These are phyloP conservation scores for Herpailurus yagouaroundi DNA, from an alignment of 2,113 vertebrate genomes.

Conservation along the genomic window DNA sequence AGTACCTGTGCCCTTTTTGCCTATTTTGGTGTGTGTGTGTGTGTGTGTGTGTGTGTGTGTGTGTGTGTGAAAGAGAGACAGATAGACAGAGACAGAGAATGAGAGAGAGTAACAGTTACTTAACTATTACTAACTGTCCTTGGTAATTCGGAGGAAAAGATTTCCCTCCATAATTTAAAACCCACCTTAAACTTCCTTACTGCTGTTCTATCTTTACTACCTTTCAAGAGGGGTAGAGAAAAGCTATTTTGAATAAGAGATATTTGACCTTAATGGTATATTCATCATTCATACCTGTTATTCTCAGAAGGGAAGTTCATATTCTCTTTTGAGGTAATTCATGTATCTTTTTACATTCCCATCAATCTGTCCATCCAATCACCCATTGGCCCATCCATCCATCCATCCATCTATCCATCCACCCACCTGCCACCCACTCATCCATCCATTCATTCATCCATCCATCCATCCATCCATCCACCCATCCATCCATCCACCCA, in stretches of 20 bases:
- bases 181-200: accelerated
- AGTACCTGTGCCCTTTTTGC: neutral
- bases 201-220: no score
- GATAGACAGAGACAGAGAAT: neutral
- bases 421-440: no score
- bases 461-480: accelerated
- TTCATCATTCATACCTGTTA: neutral
- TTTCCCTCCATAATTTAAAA: neutral
- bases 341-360: neutral
- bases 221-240: neutral
- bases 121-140: neutral
- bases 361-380: neutral
- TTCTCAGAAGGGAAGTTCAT: neutral
- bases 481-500: accelerated
- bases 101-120: neutral
- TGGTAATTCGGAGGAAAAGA: neutral
- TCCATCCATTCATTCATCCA: accelerated
- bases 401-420: no score
- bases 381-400: no score
- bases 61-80: neutral
- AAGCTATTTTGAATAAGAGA: neutral
- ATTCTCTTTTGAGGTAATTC: neutral
- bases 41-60: neutral
- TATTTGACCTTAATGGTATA: no score
- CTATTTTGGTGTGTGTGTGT: neutral